Conservation (phyloP, 2,797 vertebrate genomes). For the Chelon auratus region DNA sequence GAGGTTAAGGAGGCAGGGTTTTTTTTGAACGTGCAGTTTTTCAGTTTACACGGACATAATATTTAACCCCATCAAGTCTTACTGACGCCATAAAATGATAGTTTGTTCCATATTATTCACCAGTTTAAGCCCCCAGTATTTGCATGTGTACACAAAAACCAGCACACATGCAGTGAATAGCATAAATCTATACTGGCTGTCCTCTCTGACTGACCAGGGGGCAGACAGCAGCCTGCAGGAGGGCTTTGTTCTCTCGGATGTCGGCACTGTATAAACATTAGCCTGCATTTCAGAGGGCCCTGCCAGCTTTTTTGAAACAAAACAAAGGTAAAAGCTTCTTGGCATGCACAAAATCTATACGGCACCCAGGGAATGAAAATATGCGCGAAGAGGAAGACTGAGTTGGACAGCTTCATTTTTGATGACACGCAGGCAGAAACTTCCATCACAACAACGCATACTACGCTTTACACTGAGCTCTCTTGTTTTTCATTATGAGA, state of each 20-base stretch:
- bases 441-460: conserved; percentile 9
- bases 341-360: conserved; percentile 20
- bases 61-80: not conserved
- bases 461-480: conserved; percentile 3
- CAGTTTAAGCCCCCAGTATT: not conserved
- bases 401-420: not conserved
- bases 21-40: too few species aligned
- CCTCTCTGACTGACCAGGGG: conserved; percentile 43
- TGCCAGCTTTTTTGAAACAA: conserved; percentile 39
- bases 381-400: not conserved
- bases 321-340: conserved; percentile 40
- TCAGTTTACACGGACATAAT: not conserved
- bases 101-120: not conserved
- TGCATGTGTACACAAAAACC: not conserved
- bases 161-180: not conserved
- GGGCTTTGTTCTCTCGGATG: conserved; percentile 56
- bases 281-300: conserved; percentile 56
- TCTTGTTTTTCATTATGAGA: conserved; percentile 22
- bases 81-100: not conserved
- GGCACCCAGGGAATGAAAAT: not conserved
- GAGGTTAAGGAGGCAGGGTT: too few species aligned
- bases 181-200: conserved; percentile 33
- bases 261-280: conserved; percentile 59
- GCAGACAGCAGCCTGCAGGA: conserved; percentile 38
- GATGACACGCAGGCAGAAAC: conserved; percentile 13